Conservation (phyloP, 2,113 vertebrate genomes). For the Odobenus rosmarus region DNA sequence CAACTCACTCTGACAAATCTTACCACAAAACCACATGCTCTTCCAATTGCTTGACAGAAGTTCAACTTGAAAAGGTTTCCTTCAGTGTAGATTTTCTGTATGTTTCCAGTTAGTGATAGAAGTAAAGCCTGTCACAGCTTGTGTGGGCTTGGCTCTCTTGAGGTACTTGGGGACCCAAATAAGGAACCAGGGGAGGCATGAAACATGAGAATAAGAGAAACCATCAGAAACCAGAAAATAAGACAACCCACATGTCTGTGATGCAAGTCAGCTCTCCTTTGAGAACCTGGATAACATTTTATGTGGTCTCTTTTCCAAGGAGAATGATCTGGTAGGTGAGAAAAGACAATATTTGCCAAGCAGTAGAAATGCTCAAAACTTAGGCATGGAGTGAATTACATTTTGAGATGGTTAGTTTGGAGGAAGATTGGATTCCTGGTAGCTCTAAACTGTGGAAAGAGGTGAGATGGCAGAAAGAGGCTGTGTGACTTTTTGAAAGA, state of each 20-base stretch:
- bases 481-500: background rate
- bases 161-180: background rate
- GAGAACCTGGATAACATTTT: background rate
- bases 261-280: background rate
- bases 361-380: background rate
- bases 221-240: background rate
- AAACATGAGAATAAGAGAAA: background rate
- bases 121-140: background rate
- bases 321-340: background rate
- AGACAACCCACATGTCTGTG: fast-evolving
- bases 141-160: background rate
- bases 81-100: conserved; percentile 55
- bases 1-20: conserved; percentile 65
- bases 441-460: background rate
- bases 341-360: background rate
- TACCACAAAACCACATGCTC: conserved; percentile 77
- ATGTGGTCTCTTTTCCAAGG: background rate
- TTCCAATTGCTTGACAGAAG: conserved; percentile 66
- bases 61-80: conserved; percentile 69
- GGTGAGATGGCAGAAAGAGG: background rate
- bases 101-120: conserved; percentile 49
- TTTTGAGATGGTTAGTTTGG: background rate
- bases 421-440: background rate
- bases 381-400: background rate
- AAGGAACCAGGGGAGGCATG: background rate